These are phyloP conservation scores for Pipra filicauda DNA, from an alignment of 2,113 vertebrate species.

Conservation along the genomic window DNA sequence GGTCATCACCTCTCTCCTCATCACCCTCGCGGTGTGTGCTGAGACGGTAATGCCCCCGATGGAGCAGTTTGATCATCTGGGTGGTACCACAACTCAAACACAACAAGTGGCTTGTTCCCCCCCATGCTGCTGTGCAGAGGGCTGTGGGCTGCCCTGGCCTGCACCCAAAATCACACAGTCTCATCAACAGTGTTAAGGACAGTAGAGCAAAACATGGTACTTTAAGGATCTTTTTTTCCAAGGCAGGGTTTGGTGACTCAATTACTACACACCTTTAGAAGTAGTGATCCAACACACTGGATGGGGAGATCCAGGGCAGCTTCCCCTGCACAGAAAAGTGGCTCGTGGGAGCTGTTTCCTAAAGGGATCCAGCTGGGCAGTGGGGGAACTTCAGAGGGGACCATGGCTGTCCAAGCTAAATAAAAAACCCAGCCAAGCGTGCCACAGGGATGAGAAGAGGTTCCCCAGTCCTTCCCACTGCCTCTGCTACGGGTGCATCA, in stretches of 20 bases:
- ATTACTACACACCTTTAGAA: rapidly evolving
- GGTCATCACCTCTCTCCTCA: background rate
- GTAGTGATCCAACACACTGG: background rate
- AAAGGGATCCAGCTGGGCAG: background rate
- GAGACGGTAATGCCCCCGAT: rapidly evolving
- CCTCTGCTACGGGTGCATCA: background rate
- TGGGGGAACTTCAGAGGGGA: background rate
- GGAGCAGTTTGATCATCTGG: background rate
- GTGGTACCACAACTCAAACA: background rate
- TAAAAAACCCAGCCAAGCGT: background rate
- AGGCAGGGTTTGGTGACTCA: background rate
- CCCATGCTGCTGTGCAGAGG: background rate
- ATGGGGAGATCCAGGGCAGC: background rate
- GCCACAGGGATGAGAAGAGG: background rate
- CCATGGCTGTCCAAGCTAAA: background rate
- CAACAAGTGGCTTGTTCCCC: background rate
- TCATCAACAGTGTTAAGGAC: rapidly evolving
- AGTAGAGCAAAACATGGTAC: rapidly evolving
- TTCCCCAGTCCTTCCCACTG: background rate
- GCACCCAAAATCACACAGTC: background rate
- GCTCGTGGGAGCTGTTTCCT: background rate
- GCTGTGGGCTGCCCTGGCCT: background rate
- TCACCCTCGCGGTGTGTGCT: rapidly evolving
- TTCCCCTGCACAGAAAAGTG: background rate
- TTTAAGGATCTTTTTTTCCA: background rate